phyloP scores from a whole-genome alignment of 1,140 invertebrate species.

The Caerostris darwini region DNA sequence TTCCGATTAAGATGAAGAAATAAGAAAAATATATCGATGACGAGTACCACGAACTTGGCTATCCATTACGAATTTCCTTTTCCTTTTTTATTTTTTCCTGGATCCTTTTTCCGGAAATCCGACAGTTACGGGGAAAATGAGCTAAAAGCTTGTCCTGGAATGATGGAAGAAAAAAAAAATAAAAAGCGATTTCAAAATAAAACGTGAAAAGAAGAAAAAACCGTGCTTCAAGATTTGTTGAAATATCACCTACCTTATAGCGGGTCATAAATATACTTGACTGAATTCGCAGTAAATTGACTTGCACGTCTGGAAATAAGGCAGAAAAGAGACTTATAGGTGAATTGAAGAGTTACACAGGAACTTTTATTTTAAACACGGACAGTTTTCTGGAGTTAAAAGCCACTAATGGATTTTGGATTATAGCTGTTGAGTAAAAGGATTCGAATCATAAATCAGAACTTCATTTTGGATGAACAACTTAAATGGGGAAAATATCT shows the following conservation, averaged over 20 bases:
- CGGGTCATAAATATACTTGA: not conserved
- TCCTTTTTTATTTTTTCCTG: not conserved
- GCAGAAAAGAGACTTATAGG: not conserved
- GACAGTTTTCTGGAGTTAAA: not conserved
- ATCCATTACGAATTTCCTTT: not conserved
- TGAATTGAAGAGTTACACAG: not conserved
- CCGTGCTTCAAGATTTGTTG: not conserved
- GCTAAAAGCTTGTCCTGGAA: not conserved
- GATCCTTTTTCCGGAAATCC: not conserved
- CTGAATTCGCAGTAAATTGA: not conserved
- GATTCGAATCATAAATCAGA: not conserved
- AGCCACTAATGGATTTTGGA: not conserved
- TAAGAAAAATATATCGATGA: constrained; percentile 1
- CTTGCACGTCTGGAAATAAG: not conserved
- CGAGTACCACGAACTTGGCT: not conserved
- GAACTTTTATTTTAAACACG: too few species aligned
- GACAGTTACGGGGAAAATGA: not conserved
- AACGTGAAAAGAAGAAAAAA: not conserved
- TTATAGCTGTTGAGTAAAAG: not conserved
- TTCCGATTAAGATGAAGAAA: constrained; percentile 16
- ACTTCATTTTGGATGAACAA: not conserved
- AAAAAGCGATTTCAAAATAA: not conserved
- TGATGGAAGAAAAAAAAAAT: not conserved
- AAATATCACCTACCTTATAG: not conserved
- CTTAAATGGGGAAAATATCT: not conserved